Evolutionary conservation across 2,797 vertebrate species (phyloP).

Genomic region (Cyclura pinguis): DNA sequence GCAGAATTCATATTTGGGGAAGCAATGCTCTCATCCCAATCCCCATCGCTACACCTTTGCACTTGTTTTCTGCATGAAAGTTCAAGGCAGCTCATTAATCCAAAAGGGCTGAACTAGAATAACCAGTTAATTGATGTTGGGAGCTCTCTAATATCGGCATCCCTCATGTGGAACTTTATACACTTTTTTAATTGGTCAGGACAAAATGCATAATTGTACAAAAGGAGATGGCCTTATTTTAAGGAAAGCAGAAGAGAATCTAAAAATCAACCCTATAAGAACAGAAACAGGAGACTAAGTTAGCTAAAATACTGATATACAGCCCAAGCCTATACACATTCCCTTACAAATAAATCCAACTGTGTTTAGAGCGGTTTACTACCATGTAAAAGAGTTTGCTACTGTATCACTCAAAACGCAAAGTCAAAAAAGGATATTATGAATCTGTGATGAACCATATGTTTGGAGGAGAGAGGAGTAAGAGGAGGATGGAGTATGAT

Average conservation of each 20-base stretch:
- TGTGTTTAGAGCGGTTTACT: background rate
- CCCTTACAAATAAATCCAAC: background rate
- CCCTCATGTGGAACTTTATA: no score
- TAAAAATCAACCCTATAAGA: background rate
- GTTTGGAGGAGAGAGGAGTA: background rate
- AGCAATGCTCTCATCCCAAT: no score
- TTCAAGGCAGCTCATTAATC: background rate
- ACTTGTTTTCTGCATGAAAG: background rate
- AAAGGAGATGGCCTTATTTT: background rate
- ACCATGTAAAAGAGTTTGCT: background rate
- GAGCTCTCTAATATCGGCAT: background rate
- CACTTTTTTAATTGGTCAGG: background rate
- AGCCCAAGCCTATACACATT: background rate
- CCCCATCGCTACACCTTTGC: no score
- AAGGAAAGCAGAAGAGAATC: background rate
- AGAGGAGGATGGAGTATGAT: background rate
- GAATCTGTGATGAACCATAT: background rate
- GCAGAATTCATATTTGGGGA: no score
- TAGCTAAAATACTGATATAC: background rate
- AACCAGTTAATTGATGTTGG: background rate
- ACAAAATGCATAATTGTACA: background rate
- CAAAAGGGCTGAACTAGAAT: background rate
- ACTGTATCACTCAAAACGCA: background rate
- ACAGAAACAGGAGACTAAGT: background rate
- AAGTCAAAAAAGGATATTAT: background rate